Base-by-base conservation (phyloP, 2,113 vertebrate species). In the Galbula dea region DNA sequence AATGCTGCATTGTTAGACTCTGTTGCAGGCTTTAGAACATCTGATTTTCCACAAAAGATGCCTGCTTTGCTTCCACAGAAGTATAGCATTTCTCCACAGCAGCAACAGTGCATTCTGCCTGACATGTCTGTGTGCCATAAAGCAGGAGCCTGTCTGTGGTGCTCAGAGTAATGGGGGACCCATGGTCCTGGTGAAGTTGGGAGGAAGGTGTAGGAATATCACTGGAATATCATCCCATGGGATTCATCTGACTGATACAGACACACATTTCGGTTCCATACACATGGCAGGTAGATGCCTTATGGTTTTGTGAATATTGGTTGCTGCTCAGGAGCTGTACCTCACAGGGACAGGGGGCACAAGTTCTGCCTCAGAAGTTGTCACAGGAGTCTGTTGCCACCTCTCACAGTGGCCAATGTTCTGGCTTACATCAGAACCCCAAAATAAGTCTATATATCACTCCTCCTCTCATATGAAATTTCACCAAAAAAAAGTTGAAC, bases 101-200 rank as follows among this genome's bases (percentile, higher is more conserved):
- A 67, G 36, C 43, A 52, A 22, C 4, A 43, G 36, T 48, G 11
- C 20, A 3, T n/a, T 55, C 39, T 81, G 19, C 16, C 21, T 32
- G 12, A 39, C 8, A 1, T 2, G 5, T n/a, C 59, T 59, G 34
- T 3, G 23, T 17, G 14, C 34, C 37, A 19, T 7, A 37, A 39
- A 61, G 61, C 36, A 48, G 57, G 32, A 68, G 15, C 36, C 48
- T 49, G 27, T 46, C 27, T 23, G n/a, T 16, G 2, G 0, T 21
- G 11, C 20, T 26, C 52, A 21, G 24, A 15, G 10, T 30, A 32
- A 52, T 1, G 9, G 17, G 43, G 48, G 15, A 32, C 14, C 16
- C n/a, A 9, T 0, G 9, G 32, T 57, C 26, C 46, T 37, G 20
- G 37, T 9, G 29, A 73, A 45, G 26, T 0, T 45, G n/a, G 43